Evolutionary conservation across 2,113 vertebrate genomes (phyloP).

Genomic region (Festucalex cinctus): DNA sequence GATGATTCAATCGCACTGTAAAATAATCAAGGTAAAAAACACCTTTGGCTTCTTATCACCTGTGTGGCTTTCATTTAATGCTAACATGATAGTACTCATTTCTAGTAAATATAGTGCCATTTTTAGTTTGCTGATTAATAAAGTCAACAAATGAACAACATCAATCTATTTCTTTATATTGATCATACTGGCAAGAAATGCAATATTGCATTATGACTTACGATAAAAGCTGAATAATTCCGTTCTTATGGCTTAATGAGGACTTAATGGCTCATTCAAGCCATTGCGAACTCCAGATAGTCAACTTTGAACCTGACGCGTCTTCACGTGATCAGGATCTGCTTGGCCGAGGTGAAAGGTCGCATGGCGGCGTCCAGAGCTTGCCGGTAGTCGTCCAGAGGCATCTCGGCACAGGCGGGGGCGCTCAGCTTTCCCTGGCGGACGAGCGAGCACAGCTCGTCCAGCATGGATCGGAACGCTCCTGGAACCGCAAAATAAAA

Average conservation of each 20-base stretch:
- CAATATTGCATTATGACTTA: background rate
- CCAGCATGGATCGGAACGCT: conserved; percentile 74
- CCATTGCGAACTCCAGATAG: background rate
- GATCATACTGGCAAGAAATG: no score
- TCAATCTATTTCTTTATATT: background rate
- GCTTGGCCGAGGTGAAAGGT: conserved; percentile 84
- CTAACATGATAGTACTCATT: no score
- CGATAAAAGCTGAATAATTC: background rate
- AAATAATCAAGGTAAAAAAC: background rate
- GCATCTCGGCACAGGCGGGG: conserved; percentile 76
- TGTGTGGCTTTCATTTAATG: background rate
- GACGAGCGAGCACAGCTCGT: conserved; percentile 79
- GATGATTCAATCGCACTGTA: background rate
- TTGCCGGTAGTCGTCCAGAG: conserved; percentile 73
- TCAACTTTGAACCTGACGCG: conserved; percentile 32
- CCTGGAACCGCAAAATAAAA: conserved; percentile 50
- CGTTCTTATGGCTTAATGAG: background rate
- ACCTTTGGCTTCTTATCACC: conserved; percentile 18
- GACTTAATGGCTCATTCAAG: conserved; percentile 13
- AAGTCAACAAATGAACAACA: background rate
- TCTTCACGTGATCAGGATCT: conserved; percentile 84
- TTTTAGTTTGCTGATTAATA: background rate
- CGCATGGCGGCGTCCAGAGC: conserved; percentile 79
- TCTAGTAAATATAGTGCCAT: no score
- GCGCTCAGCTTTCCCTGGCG: conserved; percentile 74